A percentile compares a stretch with the other conserved stretches of the same genome.
phyloP scores from a whole-genome alignment of 1,140 invertebrate species.

The Lepeophtheirus salmonis region DNA sequence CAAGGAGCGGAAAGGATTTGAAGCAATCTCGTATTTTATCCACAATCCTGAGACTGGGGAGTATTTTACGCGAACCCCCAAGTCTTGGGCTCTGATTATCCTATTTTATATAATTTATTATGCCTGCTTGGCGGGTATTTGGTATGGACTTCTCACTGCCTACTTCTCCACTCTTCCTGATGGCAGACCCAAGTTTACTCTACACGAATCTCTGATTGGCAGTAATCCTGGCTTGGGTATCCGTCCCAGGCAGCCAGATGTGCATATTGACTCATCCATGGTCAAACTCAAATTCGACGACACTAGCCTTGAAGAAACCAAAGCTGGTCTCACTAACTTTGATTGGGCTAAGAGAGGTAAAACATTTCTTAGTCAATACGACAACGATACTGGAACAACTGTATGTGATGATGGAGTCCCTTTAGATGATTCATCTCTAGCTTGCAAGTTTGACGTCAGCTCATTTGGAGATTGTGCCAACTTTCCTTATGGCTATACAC shows the following conservation, averaged over 20 bases:
- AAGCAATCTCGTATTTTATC: conserved; percentile 13
- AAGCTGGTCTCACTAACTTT: neutral
- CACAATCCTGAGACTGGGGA: neutral
- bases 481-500: conserved; percentile 37
- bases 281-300: conserved; percentile 6
- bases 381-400: too few relatives aligned
- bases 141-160: conserved; percentile 65
- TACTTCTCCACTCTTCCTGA: conserved; percentile 57
- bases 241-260: neutral
- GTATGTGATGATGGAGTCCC: too few relatives aligned
- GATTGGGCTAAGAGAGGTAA: conserved; percentile 5
- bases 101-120: conserved; percentile 89
- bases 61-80: conserved; percentile 1
- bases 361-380: neutral
- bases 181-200: neutral
- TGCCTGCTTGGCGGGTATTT: conserved; percentile 64
- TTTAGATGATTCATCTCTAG: too few relatives aligned
- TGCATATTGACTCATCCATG: conserved; percentile 11
- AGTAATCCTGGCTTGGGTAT: conserved; percentile 1
- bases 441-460: conserved; percentile 34
- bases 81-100: conserved; percentile 38
- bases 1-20: conserved; percentile 6
- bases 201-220: conserved; percentile 4
- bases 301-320: neutral
- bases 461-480: conserved; percentile 43